Evolutionary conservation across 2,888 invertebrate species (phyloP), one percentile per base, ranked within the genome.

Genomic region (Nemoura dubitans): DNA sequence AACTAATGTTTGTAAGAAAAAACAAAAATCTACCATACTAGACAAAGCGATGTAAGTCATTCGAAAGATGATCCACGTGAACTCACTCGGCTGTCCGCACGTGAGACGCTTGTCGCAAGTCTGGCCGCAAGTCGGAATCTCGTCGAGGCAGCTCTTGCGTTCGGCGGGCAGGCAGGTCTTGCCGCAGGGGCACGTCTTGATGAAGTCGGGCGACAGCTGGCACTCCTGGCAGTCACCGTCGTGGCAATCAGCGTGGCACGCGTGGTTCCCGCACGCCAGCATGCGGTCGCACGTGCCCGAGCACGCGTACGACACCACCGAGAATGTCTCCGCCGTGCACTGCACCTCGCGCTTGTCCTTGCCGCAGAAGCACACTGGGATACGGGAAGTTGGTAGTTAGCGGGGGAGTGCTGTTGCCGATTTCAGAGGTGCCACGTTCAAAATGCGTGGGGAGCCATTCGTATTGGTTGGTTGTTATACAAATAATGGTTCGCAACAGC

Each of bases 41-140:
- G n/a, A n/a, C n/a, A n/a, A n/a, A n/a, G n/a, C n/a, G n/a, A n/a
- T n/a, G n/a, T n/a, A n/a, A n/a, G n/a, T n/a, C n/a, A n/a, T n/a
- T n/a, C n/a, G n/a, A n/a, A n/a, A n/a, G n/a, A n/a, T 36, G 10
- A 10, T 36, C 36, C 10, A 10, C 36, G 36, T 36, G 2, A 28
- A 89, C 91, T 90, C 88, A 92, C 92, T 90, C 14, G 91, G 91
- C 83, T 91, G 91, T 16, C 92, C 92, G 88, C 92, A 92, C 82
- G 89, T 90, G 0, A 92, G 89, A 81, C 88, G 89, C 89, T 92
- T 92, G 10, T 89, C 91, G 89, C 94, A 94, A 82, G 92, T 91
- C 89, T 94, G 94, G 82, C 95, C 95, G 91, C 98, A 98, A 76
- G 95, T 93, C 0, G 97, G 96, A 88, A 98, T 94, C 0, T 96